Evolutionary conservation across 1,140 invertebrate genomes (phyloP).

Genomic region (Agrypnia vestita): DNA sequence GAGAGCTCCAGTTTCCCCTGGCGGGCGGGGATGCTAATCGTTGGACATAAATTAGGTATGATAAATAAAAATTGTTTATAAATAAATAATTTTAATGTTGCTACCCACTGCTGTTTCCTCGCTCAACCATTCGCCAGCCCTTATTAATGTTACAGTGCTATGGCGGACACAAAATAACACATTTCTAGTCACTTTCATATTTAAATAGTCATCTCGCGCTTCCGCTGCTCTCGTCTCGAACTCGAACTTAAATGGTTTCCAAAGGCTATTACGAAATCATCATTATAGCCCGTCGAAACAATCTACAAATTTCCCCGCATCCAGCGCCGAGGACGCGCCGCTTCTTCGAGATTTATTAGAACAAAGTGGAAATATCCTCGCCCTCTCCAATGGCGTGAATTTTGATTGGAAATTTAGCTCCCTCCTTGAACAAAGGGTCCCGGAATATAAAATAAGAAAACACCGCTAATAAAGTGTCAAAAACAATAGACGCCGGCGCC

Average conservation of each 20-base stretch:
- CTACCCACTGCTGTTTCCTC: too few relatives aligned
- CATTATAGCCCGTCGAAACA: conserved; percentile 23
- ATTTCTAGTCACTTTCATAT: neutral
- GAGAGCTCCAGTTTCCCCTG: too few relatives aligned
- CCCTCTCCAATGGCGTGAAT: conserved; percentile 42
- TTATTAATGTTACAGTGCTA: too few relatives aligned
- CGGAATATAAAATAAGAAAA: conserved; percentile 51
- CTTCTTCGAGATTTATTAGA: conserved; percentile 42
- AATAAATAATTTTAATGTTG: too few relatives aligned
- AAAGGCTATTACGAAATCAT: conserved; percentile 40
- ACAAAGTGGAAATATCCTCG: conserved; percentile 33
- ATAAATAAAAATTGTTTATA: too few relatives aligned
- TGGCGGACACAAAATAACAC: too few relatives aligned
- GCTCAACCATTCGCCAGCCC: too few relatives aligned
- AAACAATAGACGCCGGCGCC: conserved; percentile 51
- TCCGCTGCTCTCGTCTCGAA: neutral
- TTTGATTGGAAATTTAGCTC: conserved; percentile 51
- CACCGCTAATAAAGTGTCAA: conserved; percentile 58
- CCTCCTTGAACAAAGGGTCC: conserved; percentile 41
- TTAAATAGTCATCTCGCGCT: neutral
- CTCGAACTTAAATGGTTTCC: neutral
- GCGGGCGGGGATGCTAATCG: too few relatives aligned
- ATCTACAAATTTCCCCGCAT: conserved; percentile 24
- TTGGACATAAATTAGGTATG: too few relatives aligned
- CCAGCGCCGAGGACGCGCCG: neutral